Base-by-base conservation (phyloP, 2,797 vertebrate genomes). In the Micromesistius poutassou region DNA sequence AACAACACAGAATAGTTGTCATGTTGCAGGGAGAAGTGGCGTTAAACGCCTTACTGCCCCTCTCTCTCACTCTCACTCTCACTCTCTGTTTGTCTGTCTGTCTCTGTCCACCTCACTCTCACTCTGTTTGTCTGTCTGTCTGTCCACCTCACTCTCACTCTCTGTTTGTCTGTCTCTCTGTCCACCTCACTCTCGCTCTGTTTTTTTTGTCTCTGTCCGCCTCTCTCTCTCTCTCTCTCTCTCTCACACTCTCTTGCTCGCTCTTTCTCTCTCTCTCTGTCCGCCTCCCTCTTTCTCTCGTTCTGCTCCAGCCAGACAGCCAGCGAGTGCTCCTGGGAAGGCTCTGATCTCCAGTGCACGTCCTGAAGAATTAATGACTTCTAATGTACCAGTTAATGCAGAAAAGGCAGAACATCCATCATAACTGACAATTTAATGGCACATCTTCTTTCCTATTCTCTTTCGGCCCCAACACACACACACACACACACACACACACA, bases 361-460 rank as follows among this genome's bases (percentile, higher is more conserved):
- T 94, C 92, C 91, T 94, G 90, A 93, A 94, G 93, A 94, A 94
- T 94, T 94, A 94, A 95, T 94, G 94, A 93, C 91, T 94, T 93
- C 91, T 94, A 94, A 94, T 94, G 93, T 93, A 93, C 90, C 93
- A 91, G 93, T 94, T 94, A 94, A 95, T 94, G 93, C 90, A 92
- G 89, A 92, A 90, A 91, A 93, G 91, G 91, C 91, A 80, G 89
- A 93, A 92, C 93, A 95, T 95, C 92, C 92, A 94, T 95, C 94
- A 95, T 93, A 92, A 92, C 90, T 94, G 94, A 93, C 93, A 93
- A 91, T 91, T 93, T 94, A 94, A 94, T 94, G 91, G 92, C 82
- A 80, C 86, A 89, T 91, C 87, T 89, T 88, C 50, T 89, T 88
- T 90, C 83, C 86, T 74, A 81, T 91, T 90, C 87, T 92, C 85